Evolutionary conservation across 2,888 invertebrate species (phyloP).

Genomic region (Napeogenes inachia): DNA sequence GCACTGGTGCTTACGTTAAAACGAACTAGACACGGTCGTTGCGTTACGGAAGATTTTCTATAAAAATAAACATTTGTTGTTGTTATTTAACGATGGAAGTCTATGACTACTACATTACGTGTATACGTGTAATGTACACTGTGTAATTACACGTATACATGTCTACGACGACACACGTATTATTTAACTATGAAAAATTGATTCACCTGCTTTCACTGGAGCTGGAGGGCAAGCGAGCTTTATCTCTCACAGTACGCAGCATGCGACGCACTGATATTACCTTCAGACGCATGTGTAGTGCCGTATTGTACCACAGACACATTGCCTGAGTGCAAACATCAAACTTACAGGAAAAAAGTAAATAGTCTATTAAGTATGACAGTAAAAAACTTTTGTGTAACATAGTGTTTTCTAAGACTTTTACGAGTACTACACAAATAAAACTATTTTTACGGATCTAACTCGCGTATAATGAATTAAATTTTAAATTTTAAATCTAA

Average conservation of each 20-base stretch:
- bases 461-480: too few relatives aligned
- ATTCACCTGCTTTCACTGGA: constrained; percentile 37
- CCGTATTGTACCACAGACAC: constrained; percentile 95
- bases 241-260: constrained; percentile 60
- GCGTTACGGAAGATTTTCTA: constrained; percentile 49
- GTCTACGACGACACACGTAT: not conserved
- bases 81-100: too few relatives aligned
- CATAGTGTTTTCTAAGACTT: too few relatives aligned
- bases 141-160: not conserved
- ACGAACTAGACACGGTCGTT: constrained; percentile 47
- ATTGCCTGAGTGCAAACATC: constrained; percentile 77
- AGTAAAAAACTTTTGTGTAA: too few relatives aligned
- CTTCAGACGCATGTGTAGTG: constrained; percentile 88
- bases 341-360: not conserved
- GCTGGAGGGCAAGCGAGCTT: constrained; percentile 34
- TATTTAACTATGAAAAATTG: not conserved
- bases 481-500: too few relatives aligned
- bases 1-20: constrained; percentile 49
- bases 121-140: too few relatives aligned
- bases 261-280: constrained; percentile 85
- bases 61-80: too few relatives aligned
- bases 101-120: too few relatives aligned
- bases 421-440: too few relatives aligned
- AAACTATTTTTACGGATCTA: too few relatives aligned
- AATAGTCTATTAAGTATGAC: too few relatives aligned